Evolutionary conservation across 2,797 vertebrate genomes (phyloP), one percentile per base, ranked within the genome.

Genomic region (Odontamblyopus lacepedii): DNA sequence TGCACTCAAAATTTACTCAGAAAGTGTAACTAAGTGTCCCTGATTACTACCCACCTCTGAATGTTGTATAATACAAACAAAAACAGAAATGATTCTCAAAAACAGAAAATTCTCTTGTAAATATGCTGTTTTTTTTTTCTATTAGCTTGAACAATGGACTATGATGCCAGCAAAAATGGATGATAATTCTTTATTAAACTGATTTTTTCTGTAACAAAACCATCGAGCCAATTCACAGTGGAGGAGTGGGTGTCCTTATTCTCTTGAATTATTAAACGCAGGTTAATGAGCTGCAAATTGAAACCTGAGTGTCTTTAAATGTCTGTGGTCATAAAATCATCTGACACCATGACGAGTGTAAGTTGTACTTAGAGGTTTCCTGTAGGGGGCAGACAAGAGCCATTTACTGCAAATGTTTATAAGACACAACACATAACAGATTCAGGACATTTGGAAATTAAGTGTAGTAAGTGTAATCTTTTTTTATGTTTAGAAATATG

Each of bases 361-460:
- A 5, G 11, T 63, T 53, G 29, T 1, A 68, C 15, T 76, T 0
- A 55, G 4, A 1, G 18, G 64, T 64, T 55, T 65, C 80, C 87
- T 82, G 76, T 48, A 79, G 86, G 63, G 65, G 88, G 87, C 84
- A 79, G 80, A 78, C 65, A 13, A 9, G 64, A 82, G 71, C 67
- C 18, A 13, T 50, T 7, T 6, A 29, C 55, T 30, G 18, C 2
- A 55, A 35, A 23, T 29, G 6, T 56, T 68, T 23, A 3, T 30
- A 55, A 11, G 29, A 35, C 26, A 18, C 32, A n/a, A 63, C 32
- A 19, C 38, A 64, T 15, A 64, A 48, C n/a, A 27, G 38, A 26
- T 48, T 44, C 1, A 64, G 23, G 38, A 23, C 38, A 63, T 27
- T 44, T 48, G 12, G 30, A 35, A 11, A 63, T 32, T 13, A 44